A percentile compares a stretch with the other conserved stretches of the same genome.
Conservation (phyloP, 1,140 invertebrate genomes). For the Drosophila tsacasi region DNA sequence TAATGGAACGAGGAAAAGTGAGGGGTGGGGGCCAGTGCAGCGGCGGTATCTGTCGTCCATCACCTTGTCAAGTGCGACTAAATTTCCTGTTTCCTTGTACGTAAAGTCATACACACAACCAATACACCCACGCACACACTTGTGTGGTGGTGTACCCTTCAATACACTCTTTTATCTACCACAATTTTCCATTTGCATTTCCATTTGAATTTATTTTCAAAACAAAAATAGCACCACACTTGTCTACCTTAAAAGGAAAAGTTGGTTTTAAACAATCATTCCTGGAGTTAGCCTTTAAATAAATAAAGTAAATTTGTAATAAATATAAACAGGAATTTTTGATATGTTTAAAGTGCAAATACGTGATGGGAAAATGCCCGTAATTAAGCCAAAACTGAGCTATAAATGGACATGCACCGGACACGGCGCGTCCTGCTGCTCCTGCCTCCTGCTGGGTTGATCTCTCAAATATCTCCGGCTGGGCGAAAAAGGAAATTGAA, state of each 20-base stretch:
- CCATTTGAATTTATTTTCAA: background rate
- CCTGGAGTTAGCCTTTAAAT: background rate
- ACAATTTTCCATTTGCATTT: slow-evolving; percentile 9
- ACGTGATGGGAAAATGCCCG: background rate
- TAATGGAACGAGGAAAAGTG: background rate
- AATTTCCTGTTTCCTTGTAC: slow-evolving; percentile 60
- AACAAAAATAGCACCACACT: background rate
- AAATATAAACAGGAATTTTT: background rate
- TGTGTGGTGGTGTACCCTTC: background rate
- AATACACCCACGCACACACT: background rate
- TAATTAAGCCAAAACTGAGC: background rate
- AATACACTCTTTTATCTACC: slow-evolving; percentile 7
- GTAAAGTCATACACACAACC: slow-evolving; percentile 20
- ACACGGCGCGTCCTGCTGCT: background rate
- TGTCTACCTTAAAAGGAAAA: too few species aligned
- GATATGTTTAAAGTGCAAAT: background rate
- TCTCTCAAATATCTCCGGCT: slow-evolving; percentile 26
- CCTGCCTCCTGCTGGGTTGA: background rate
- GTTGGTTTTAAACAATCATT: background rate
- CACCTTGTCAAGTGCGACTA: slow-evolving; percentile 72
- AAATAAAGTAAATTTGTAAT: background rate
- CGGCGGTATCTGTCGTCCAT: slow-evolving; percentile 70
- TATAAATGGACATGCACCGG: background rate
- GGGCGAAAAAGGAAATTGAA: slow-evolving; percentile 38
- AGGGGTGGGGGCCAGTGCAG: slow-evolving; percentile 26